phyloP scores from a whole-genome alignment of 92 coral and sea anemone genomes.

The Anthopleura xanthogrammica region DNA sequence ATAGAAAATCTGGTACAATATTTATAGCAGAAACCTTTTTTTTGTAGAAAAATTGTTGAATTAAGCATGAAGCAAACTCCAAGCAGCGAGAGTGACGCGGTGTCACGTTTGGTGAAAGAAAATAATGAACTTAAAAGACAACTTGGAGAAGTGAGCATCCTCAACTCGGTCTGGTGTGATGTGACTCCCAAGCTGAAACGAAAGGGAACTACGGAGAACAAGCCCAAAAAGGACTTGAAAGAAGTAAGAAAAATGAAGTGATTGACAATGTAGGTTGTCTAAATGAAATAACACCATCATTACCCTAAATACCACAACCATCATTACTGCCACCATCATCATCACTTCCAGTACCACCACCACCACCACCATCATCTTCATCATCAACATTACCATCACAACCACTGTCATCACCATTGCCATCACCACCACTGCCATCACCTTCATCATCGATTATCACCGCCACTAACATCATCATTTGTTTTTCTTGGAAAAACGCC shows the following conservation, averaged over 20 bases:
- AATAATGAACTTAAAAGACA: conserved; percentile 73
- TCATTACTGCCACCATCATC: too few species aligned
- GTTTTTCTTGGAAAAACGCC: too few species aligned
- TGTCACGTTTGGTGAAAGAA: conserved; percentile 63
- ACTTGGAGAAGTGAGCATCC: conserved; percentile 84
- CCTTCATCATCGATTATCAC: too few species aligned
- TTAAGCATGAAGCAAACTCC: conserved; percentile 39
- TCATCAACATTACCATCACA: too few species aligned
- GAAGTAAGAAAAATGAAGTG: conserved; percentile 50
- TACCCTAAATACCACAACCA: too few species aligned
- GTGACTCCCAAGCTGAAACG: conserved; percentile 58
- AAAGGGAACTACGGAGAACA: conserved; percentile 45
- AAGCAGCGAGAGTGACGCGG: conserved; percentile 42
- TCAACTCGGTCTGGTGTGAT: conserved; percentile 65
- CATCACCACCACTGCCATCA: too few species aligned
- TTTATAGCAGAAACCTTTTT: neutral
- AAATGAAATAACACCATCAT: too few species aligned
- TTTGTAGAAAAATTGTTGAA: conserved; percentile 48
- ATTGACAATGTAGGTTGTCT: too few species aligned
- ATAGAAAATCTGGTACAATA: neutral
- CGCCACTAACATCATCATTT: too few species aligned
- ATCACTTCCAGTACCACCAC: too few species aligned
- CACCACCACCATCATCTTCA: too few species aligned
- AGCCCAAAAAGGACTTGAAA: conserved; percentile 54
- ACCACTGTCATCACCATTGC: too few species aligned